Conservation (phyloP, 1,140 invertebrate species). For the Platorchestia sp. region DNA sequence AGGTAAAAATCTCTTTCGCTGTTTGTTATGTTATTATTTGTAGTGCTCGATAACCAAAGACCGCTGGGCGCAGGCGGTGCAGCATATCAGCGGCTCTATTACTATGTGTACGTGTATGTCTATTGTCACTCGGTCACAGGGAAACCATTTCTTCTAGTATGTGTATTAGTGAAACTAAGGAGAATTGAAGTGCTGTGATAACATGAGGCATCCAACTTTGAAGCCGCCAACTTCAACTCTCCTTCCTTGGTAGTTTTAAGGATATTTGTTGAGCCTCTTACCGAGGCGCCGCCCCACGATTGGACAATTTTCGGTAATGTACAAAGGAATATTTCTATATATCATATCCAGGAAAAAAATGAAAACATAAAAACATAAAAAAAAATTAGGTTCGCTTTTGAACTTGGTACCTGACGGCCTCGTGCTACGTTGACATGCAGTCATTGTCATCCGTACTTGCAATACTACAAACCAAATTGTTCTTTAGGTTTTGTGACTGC, state of each 20-base stretch:
- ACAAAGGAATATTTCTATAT: constrained; percentile 54
- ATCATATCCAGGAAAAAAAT: constrained; percentile 49
- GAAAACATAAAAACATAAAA: constrained; percentile 30
- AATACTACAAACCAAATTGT: not conserved
- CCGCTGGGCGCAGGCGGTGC: not conserved
- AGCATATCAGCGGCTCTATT: constrained; percentile 48
- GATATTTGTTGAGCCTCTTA: constrained; percentile 24
- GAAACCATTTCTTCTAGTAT: not conserved
- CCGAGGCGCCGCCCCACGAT: not conserved
- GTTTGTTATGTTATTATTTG: constrained; percentile 41
- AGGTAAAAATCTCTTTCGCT: constrained; percentile 5
- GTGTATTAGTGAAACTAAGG: constrained; percentile 38
- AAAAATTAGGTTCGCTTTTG: constrained; percentile 23
- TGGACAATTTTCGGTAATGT: constrained; percentile 54
- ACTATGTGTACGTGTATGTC: not conserved
- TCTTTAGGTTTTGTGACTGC: not conserved
- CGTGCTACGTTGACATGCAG: not conserved
- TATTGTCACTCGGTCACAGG: constrained; percentile 41
- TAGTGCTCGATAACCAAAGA: constrained; percentile 20
- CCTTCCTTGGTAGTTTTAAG: constrained; percentile 51
- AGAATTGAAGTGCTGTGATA: constrained; percentile 53
- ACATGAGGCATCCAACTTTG: constrained; percentile 44
- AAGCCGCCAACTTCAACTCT: constrained; percentile 54
- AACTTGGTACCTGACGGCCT: constrained; percentile 44
- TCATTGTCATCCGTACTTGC: not conserved